Base-by-base conservation (phyloP, 1,140 invertebrate genomes). In the Pygmarrhopalites habei region DNA sequence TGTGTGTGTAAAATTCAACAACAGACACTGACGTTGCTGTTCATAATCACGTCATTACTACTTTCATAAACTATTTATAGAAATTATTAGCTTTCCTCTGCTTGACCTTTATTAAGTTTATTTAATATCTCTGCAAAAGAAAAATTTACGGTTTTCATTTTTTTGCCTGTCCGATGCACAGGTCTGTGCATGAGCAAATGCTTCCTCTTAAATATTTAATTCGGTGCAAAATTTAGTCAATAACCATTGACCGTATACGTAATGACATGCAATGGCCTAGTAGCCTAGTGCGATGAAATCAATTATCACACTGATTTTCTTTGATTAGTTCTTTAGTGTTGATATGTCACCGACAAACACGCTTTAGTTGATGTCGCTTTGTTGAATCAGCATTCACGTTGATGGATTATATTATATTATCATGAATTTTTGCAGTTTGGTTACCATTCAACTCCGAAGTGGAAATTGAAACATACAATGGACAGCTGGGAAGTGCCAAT, bases 381-480 rank as follows among this genome's bases (percentile, higher is more conserved):
- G n/a, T 10, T 39, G 7, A 17, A 10, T 39, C 10, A 10, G 35
- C 7, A 10, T 39, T 17, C 35, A 10, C 17, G 35, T 7, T 39
- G 35, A 10, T 39, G 17, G 17, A 39, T 10, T 39, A 17, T 39
- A 10, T 10, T 39, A 39, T 39, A 10, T 39, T 39, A 10, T 39
- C 35, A 39, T 10, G 17, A 39, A 10, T 10, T 10, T 39, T 39
- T 39, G 17, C 35, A 39, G 35, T 7, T 39, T 60, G 57, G 41
- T 32, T 29, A 53, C 49, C 55, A 23, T 67, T 52, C 41, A 35
- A 28, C 19, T 52, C 29, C 10, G 69, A 70, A 56, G 46, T 39
- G 0, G 65, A 67, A 29, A 66, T 70, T 30, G 65, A 70, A 49
- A 44, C 35, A 15, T 61, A 53, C 21, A 23, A 59, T 7, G 58